These are phyloP conservation scores for Apolygus lucorum DNA, from an alignment of 1,140 invertebrate genomes.

Conservation along the genomic window DNA sequence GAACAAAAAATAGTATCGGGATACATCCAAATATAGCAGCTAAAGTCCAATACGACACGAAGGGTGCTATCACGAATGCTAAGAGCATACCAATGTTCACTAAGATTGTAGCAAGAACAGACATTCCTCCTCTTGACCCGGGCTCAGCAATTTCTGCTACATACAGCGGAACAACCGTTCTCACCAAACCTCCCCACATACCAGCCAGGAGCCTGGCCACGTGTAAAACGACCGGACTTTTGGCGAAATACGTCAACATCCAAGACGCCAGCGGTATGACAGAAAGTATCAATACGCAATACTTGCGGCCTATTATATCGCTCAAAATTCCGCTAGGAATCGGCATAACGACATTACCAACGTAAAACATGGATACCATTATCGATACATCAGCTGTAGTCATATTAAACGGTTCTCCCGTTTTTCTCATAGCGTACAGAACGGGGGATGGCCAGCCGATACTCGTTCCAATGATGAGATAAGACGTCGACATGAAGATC, in stretches of 20 bases:
- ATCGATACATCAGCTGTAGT: conserved; percentile 20
- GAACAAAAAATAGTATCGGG: conserved; percentile 49
- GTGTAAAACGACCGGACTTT: conserved; percentile 40
- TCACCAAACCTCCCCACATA: conserved; percentile 44
- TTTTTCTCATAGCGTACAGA: conserved; percentile 45
- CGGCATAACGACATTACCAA: conserved; percentile 32
- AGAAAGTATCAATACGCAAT: conserved; percentile 58
- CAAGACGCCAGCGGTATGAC: conserved; percentile 26
- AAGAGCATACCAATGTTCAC: conserved; percentile 67
- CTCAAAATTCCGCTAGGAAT: conserved; percentile 45
- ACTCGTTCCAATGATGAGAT: conserved; percentile 44
- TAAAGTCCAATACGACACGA: conserved; percentile 54
- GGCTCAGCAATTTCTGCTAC: conserved; percentile 56
- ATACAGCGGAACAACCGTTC: conserved; percentile 46
- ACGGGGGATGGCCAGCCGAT: conserved; percentile 69
- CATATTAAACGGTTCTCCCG: conserved; percentile 18
- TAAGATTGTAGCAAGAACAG: conserved; percentile 56
- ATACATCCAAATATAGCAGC: conserved; percentile 49
- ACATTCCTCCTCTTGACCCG: conserved; percentile 49
- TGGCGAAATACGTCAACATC: conserved; percentile 26
- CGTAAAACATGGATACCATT: conserved; percentile 26
- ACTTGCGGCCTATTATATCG: conserved; percentile 61
- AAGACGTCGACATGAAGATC: background rate
- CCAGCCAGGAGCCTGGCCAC: conserved; percentile 50
- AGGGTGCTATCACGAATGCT: conserved; percentile 65